Percentiles rank a stretch among this genome's conserved stretches.
Evolutionary conservation across 2,888 invertebrate genomes (phyloP).

Genomic region (Alviniconcha strummeri): DNA sequence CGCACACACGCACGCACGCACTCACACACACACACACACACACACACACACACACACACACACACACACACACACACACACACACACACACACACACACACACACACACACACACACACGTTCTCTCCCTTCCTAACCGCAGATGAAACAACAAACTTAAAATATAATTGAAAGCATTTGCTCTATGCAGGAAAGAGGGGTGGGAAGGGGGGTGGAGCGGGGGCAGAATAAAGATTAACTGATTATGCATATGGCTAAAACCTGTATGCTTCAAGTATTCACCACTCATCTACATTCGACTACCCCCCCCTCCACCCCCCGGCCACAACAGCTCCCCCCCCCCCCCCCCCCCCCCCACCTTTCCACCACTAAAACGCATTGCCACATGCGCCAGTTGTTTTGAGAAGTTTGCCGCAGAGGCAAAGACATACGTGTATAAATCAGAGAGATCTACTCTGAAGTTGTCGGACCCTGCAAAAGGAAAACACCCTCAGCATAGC

Average conservation of each 20-base stretch:
- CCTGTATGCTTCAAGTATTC: neutral
- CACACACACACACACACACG: neutral
- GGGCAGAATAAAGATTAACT: too few relatives aligned
- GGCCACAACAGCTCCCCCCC: neutral
- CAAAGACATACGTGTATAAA: conserved; percentile 8
- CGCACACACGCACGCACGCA: neutral
- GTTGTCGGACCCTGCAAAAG: conserved; percentile 10
- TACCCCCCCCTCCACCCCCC: neutral
- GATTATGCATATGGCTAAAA: too few relatives aligned
- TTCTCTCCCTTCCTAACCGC: neutral
- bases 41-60: neutral
- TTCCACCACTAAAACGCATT: neutral
- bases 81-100: neutral
- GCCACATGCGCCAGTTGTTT: too few relatives aligned
- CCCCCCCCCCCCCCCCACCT: neutral
- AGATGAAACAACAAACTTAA: too few relatives aligned
- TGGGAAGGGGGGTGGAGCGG: too few relatives aligned
- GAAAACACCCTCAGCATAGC: conserved; percentile 17
- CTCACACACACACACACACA: neutral
- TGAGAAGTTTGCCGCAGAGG: neutral
- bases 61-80: conserved; percentile 4
- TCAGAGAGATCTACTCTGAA: conserved; percentile 6
- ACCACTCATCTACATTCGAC: too few relatives aligned
- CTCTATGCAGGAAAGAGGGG: too few relatives aligned
- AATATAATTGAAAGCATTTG: too few relatives aligned